Evolutionary conservation across 2,888 invertebrate species (phyloP), one percentile per base, ranked within the genome.

Genomic region (Stenodera caucasica): DNA sequence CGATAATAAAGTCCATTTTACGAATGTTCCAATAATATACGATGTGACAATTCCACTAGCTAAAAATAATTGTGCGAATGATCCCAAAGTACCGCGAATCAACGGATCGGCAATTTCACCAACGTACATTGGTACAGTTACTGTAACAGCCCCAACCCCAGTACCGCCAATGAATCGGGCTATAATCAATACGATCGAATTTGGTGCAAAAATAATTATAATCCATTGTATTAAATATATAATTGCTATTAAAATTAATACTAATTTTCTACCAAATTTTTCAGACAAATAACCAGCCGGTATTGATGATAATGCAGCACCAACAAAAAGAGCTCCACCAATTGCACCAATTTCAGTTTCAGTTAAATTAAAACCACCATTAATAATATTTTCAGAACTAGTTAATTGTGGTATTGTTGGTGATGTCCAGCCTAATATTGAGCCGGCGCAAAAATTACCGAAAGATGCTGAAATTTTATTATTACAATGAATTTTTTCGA

Each of bases 101-200:
- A 90, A 88, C 61, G 89, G 88, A 82, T 91, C 81, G 1, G 94
- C 86, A 45, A 93, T 91, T 80, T 95, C 95, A 45, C 92, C 92
- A 64, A 92, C 87, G 80, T 94, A 95, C 86, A 94, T 90, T 0
- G 94, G 93, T 0, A 88, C 85, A 0, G 0, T 60, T 15, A 89
- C 86, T 0, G 90, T 88, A 81, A 88, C 81, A 71, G 88, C 85
- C 0, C 90, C 90, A 0, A 88, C 85, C 0, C 85, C 86, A 1
- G 90, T 74, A 52, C 92, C 92, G 29, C 79, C 78, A 4, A 84
- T 61, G 35, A 83, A 75, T 64, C 85, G 76, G 9, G 82, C 81
- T 0, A 76, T 65, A 65, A 79, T 81, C 33, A 75, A 75, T 8
- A 74, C 64, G 2, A 58, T 54, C 0, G 75, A 67, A 30, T 57